phyloP scores from a whole-genome alignment of 2,888 invertebrate genomes.

The Dicyrtomina minuta region DNA sequence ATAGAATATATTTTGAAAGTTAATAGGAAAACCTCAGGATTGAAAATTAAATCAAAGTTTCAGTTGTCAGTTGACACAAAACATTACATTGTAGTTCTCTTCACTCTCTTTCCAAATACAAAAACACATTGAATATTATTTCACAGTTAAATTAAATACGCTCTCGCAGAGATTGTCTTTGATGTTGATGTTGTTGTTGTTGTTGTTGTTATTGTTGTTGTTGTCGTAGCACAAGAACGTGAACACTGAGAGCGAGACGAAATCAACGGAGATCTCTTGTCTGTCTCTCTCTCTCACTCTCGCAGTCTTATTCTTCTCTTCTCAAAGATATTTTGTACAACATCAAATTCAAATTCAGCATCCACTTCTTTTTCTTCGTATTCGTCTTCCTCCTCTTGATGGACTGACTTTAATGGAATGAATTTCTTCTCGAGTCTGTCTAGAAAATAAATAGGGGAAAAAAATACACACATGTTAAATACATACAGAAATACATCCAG shows the following conservation, averaged over 20 bases:
- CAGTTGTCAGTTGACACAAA: constrained; percentile 5
- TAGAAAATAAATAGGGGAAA: constrained; percentile 17
- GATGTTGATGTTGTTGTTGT: not conserved
- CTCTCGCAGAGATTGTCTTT: not conserved
- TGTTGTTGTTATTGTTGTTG: not conserved
- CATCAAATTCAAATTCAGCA: no score
- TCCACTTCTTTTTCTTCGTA: not conserved
- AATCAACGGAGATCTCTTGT: no score
- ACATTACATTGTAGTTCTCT: not conserved
- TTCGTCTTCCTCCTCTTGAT: not conserved
- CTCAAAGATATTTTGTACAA: no score
- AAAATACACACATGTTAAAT: constrained; percentile 1
- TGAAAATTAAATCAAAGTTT: constrained; percentile 16
- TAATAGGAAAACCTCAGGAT: constrained; percentile 1
- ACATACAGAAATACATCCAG: no score
- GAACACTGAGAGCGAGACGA: not conserved
- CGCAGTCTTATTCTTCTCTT: no score
- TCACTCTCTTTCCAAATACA: not conserved
- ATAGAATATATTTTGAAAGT: not conserved
- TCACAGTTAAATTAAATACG: constrained; percentile 9
- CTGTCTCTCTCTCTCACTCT: no score
- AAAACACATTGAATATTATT: constrained; percentile 8
- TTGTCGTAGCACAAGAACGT: not conserved
- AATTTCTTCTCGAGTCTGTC: constrained; percentile 17
- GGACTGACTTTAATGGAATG: constrained; percentile 25